Evolutionary conservation across 2,113 vertebrate genomes (phyloP).

Genomic region (Enhydra lutris): DNA sequence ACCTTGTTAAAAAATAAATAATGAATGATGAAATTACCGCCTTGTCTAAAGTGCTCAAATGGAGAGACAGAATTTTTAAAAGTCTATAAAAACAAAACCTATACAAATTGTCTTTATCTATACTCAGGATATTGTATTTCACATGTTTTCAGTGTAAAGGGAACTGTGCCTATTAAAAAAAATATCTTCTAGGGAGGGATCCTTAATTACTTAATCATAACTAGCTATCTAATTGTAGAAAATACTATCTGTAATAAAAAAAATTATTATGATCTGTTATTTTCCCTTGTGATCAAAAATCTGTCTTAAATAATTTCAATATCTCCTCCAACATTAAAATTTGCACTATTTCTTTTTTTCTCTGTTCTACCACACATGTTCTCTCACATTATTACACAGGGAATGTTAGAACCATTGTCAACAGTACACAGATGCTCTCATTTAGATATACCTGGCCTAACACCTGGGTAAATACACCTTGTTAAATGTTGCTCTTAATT

Average conservation of each 20-base stretch:
- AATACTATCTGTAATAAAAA: background rate
- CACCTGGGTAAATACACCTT: background rate
- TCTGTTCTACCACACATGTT: rapidly evolving
- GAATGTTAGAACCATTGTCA: background rate
- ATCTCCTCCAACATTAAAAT: background rate
- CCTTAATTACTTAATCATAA: background rate
- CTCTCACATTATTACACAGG: background rate
- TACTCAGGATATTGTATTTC: background rate
- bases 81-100: background rate
- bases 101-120: background rate
- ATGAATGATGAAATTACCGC: background rate
- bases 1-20: background rate
- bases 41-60: background rate
- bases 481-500: background rate
- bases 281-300: background rate
- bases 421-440: background rate
- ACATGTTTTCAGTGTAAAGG: background rate
- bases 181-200: background rate
- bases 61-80: background rate
- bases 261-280: background rate
- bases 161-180: background rate
- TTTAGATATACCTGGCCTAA: background rate
- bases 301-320: background rate
- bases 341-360: background rate
- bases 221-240: background rate